Evolutionary conservation across 2,888 invertebrate species (phyloP), one percentile per base, ranked within the genome.

Genomic region (Heliconius hortense): DNA sequence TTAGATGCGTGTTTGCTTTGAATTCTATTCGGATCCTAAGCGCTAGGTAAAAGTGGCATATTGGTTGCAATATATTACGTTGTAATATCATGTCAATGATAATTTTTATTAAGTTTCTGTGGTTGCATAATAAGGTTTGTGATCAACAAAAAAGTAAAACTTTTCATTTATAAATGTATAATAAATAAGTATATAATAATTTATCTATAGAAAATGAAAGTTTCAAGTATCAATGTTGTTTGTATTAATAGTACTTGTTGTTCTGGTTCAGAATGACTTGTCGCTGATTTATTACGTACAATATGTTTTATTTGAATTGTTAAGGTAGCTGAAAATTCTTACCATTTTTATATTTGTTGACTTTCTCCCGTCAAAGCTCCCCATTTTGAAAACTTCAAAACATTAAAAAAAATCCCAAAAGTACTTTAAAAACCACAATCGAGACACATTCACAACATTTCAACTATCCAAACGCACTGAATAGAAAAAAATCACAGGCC

Each of bases 391-490:
- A 79, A 60, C 24, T 71, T 71, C 71, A 70, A 81, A 83, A 84
- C 80, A 82, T 81, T 81, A 82, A 83, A 81, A 83, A 56, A 83
- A 80, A 80, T 81, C 81, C 82, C 72, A 85, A 87, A 83, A 85
- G 86, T 87, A 82, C 86, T 85, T 85, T 73, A 80, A 84, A 80
- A 86, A 83, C 86, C 87, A 90, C 81, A 84, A 87, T 85, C 86
- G 83, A 85, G 86, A 88, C 90, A 92, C 92, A 92, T 90, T 92
- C 90, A 93, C 91, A 87, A 84, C 88, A 83, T 81, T 82, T 89
- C 90, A 75, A 68, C 31, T 76, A 76, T 74, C 53, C 68, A 63
- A 74, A 66, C 66, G 69, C 74, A 74, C 75, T 68, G 72, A 78
- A 75, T 78, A 48, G 72, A 73, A 77, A 83, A 83, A 82, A 78